Evolutionary conservation across 2,797 vertebrate genomes (phyloP).

Genomic region (Otolemur crassicaudatus): DNA sequence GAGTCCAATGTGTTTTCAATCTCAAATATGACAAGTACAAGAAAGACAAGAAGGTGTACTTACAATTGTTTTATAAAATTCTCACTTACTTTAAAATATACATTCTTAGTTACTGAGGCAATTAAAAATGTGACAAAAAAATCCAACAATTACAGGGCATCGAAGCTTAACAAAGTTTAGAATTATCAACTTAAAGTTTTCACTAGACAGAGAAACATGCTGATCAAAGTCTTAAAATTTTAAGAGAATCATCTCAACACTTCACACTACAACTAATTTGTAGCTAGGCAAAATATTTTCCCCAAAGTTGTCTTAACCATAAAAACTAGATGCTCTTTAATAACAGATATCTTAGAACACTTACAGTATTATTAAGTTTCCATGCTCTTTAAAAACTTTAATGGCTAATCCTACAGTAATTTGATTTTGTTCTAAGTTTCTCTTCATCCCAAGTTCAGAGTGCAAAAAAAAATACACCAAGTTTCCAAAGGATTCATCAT

Average conservation of each 20-base stretch:
- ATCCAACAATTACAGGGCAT: background rate
- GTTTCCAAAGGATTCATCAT: background rate
- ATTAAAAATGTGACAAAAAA: background rate
- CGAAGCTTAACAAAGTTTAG: background rate
- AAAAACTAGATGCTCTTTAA: background rate
- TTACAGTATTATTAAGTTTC: background rate
- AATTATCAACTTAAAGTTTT: background rate
- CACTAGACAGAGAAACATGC: background rate
- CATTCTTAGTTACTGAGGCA: background rate
- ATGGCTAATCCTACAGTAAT: background rate
- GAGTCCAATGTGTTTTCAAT: background rate
- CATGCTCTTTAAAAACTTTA: background rate
- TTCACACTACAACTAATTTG: background rate
- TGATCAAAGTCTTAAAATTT: background rate
- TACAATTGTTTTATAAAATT: conserved; percentile 30
- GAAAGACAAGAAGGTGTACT: background rate
- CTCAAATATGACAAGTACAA: background rate
- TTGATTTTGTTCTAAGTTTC: conserved; percentile 21
- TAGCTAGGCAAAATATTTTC: conserved; percentile 18
- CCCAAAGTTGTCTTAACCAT: background rate
- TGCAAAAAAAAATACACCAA: background rate
- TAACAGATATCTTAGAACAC: background rate
- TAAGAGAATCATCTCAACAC: background rate
- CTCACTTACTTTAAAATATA: background rate
- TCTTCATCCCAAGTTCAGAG: conserved; percentile 9